Conservation (phyloP, 2,113 vertebrate genomes). For the Ophiodon elongatus region DNA sequence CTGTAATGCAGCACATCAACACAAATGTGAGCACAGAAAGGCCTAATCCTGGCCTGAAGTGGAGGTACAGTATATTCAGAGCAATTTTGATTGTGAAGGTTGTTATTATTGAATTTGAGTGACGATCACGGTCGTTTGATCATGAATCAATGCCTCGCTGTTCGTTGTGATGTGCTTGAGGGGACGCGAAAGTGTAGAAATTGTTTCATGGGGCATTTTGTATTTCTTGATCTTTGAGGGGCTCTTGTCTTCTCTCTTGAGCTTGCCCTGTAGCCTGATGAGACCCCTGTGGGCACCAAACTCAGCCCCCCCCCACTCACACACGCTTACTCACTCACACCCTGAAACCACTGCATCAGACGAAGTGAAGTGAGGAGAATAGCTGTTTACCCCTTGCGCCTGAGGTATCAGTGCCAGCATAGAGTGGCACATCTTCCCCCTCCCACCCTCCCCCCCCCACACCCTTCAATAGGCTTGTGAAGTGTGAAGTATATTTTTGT, state of each 20-base stretch:
- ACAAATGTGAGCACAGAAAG: conserved; percentile 74
- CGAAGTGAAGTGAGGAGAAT: conserved; percentile 74
- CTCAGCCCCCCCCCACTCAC: background rate
- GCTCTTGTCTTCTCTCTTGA: conserved; percentile 74
- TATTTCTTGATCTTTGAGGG: conserved; percentile 60
- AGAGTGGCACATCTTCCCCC: conserved; percentile 69
- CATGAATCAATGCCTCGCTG: conserved; percentile 80
- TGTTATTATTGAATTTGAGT: conserved; percentile 85
- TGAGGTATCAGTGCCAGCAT: conserved; percentile 74
- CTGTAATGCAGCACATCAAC: conserved; percentile 79
- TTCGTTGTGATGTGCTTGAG: conserved; percentile 67
- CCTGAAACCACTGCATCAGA: conserved; percentile 63
- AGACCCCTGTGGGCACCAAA: conserved; percentile 70
- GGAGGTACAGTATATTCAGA: conserved; percentile 82
- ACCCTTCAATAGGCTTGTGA: conserved; percentile 82
- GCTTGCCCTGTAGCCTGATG: conserved; percentile 76
- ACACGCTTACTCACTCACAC: conserved; percentile 46
- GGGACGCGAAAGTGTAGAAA: conserved; percentile 78
- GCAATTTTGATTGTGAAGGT: conserved; percentile 74
- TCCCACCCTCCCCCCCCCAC: conserved; percentile 17
- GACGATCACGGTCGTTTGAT: conserved; percentile 84
- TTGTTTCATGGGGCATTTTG: conserved; percentile 78
- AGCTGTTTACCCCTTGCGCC: conserved; percentile 77
- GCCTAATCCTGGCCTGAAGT: conserved; percentile 85
- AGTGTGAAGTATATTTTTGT: conserved; percentile 85